Evolutionary conservation across 2,888 invertebrate genomes (phyloP), one percentile per base, ranked within the genome.

Genomic region (Diachrysia chrysitis): DNA sequence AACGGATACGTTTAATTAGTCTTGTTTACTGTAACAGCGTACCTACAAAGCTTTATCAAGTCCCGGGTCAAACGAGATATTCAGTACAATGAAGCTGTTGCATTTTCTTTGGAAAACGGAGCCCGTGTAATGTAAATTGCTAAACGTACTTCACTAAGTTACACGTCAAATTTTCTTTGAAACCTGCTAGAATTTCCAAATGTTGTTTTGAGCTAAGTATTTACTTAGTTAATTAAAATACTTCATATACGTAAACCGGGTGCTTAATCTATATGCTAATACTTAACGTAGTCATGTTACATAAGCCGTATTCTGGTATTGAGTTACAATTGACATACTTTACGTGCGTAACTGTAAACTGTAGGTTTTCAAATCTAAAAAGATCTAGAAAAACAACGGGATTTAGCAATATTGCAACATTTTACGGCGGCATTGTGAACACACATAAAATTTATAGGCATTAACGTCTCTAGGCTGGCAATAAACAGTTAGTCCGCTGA

Each of bases 391-490:
- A 90, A 90, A 89, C 89, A 90, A 89, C 85, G 83, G 87, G 88
- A 89, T 92, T 92, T 90, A 87, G 88, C 90, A 88, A 90, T 92
- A 93, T 91, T 90, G 92, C 91, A 92, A 92, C 91, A 89, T 92
- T 94, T 93, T 93, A 93, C 89, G 88, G 88, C 87, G 83, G 87
- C 87, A 89, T 91, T 92, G 91, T 90, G 89, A 92, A 89, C 89
- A 89, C 85, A 89, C 90, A 90, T 93, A 91, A 93, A 94, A 90
- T 93, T 93, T 93, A 94, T 93, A 90, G 91, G 87, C 90, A 89
- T 90, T 93, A 92, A 92, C 92, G 90, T 92, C 89, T 90, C 87
- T 90, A 87, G 87, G 86, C 88, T 84, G 86, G 90, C 90, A 89
- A 91, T 94, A 93, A 94, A 93, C 91, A 89, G 91, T 89, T 89